A percentile compares a stretch with the other conserved stretches of the same genome.
phyloP scores from a whole-genome alignment of 2,888 invertebrate species.

The Papilio gigon region DNA sequence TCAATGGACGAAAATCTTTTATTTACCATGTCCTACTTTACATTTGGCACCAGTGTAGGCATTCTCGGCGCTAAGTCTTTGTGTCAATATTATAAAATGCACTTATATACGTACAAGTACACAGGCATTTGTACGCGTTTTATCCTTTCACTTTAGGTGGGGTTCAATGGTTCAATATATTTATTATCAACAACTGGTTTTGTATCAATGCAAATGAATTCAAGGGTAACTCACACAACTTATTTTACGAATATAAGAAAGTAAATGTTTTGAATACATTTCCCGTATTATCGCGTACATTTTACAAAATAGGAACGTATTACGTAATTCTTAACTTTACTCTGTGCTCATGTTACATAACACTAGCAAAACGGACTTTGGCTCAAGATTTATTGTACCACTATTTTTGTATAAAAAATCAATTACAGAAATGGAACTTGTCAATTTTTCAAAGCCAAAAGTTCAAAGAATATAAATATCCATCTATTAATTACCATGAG shows the following conservation, averaged over 20 bases:
- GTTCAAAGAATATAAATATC: not conserved
- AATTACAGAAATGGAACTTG: constrained; percentile 20
- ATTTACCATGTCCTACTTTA: constrained; percentile 8
- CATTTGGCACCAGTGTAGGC: not conserved
- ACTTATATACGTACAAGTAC: not conserved
- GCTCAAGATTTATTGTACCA: not conserved
- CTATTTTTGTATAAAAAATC: not conserved
- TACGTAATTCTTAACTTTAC: not conserved
- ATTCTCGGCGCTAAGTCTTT: not conserved
- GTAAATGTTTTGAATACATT: not conserved
- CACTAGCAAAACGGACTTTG: constrained; percentile 17
- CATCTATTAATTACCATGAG: not conserved
- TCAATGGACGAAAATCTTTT: not conserved
- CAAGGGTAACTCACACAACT: not conserved
- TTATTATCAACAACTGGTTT: constrained; percentile 4
- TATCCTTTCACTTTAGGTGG: constrained; percentile 13
- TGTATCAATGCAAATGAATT: not conserved
- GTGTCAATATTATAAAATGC: constrained; percentile 9
- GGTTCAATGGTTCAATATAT: constrained; percentile 1
- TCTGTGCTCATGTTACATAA: constrained; percentile 13
- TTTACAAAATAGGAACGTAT: not conserved
- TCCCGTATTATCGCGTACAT: not conserved
- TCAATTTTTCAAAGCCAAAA: not conserved
- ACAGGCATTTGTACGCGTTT: not conserved
- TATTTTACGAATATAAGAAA: not conserved